Base-by-base conservation (phyloP, 1,140 invertebrate species). In the Gonioctena quinquepunctata region DNA sequence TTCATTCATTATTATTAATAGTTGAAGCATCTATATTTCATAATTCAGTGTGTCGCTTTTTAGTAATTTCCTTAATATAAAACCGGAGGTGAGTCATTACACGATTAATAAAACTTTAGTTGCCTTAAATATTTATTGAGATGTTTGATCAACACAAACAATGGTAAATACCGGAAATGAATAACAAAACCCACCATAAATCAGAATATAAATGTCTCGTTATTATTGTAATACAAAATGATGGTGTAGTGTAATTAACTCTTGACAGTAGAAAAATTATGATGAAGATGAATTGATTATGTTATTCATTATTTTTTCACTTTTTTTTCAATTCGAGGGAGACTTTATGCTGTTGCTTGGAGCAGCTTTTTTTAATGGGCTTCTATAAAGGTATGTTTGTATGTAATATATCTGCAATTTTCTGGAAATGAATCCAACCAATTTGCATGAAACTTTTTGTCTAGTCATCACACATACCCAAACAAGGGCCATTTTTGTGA, bases 101-200 rank as follows among this genome's bases (percentile, higher is more conserved):
- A 6, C 8, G 8, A 54, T 54, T n/a, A 0, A 42, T 42, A 42
- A n/a, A 42, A 42, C n/a, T n/a, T 8, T 42, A 42, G 33, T n/a
- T 11, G 2, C 13, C 18, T 13, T 6, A 54, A 54, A 54, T 54
- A 54, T 54, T 54, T 54, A 54, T 54, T n/a, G 8, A 54, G 50
- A 13, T 54, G 50, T 19, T 54, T 54, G n/a, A 18, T 54, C 52
- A 54, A 54, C 22, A 54, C 22, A 54, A 54, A 54, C 52, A 54
- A 8, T 54, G 52, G 19, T 54, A 54, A 54, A 23, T 11, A 54
- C 18, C 52, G 52, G 52, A 54, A 21, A 54, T 54, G 19, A 54
- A 19, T 23, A 54, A 54, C 52, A 54, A 54, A 54, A 18, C 52
- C 18, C 19, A 6, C 18, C 22, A 23, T 54, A 21, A 54, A 21